phyloP scores from a whole-genome alignment of 2,113 vertebrate species.

The Gasterosteus nipponicus region DNA sequence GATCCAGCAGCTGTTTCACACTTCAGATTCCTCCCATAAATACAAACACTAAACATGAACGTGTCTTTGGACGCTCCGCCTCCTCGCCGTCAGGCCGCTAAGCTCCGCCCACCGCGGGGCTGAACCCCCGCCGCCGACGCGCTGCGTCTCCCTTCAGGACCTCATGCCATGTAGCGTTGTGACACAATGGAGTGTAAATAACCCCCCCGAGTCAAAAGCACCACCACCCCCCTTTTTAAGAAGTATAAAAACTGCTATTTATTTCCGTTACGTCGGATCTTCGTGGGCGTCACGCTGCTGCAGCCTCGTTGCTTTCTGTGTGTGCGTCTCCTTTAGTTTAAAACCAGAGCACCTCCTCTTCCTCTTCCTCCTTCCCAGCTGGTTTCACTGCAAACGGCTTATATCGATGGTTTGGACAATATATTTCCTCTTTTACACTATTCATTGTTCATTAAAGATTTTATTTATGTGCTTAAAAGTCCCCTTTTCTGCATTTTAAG shows the following conservation, averaged over 20 bases:
- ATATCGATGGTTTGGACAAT: not conserved
- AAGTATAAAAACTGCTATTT: slow-evolving; percentile 83
- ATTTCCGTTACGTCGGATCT: slow-evolving; percentile 84
- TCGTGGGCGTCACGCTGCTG: slow-evolving; percentile 77
- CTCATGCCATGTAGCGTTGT: slow-evolving; percentile 91
- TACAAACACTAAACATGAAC: not conserved
- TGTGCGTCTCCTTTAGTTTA: slow-evolving; percentile 22
- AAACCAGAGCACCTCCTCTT: slow-evolving; percentile 30
- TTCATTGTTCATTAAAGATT: not conserved
- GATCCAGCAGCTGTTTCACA: not conserved
- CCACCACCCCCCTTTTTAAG: slow-evolving; percentile 78
- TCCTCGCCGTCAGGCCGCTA: too few relatives aligned
- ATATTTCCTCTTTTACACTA: not conserved
- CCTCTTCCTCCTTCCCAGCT: not conserved
- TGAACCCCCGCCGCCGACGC: slow-evolving; percentile 38
- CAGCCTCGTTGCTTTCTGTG: slow-evolving; percentile 25
- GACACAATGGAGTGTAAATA: slow-evolving; percentile 89
- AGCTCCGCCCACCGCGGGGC: not conserved
- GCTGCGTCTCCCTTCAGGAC: slow-evolving; percentile 66
- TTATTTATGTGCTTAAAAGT: slow-evolving; percentile 28
- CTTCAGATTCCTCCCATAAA: not conserved
- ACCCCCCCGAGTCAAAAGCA: slow-evolving; percentile 21
- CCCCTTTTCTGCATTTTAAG: slow-evolving; percentile 22
- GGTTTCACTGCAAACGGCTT: slow-evolving; percentile 29
- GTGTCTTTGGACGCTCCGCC: too few relatives aligned